phyloP scores from a whole-genome alignment of 2,797 vertebrate genomes.

The Champsocephalus esox region DNA sequence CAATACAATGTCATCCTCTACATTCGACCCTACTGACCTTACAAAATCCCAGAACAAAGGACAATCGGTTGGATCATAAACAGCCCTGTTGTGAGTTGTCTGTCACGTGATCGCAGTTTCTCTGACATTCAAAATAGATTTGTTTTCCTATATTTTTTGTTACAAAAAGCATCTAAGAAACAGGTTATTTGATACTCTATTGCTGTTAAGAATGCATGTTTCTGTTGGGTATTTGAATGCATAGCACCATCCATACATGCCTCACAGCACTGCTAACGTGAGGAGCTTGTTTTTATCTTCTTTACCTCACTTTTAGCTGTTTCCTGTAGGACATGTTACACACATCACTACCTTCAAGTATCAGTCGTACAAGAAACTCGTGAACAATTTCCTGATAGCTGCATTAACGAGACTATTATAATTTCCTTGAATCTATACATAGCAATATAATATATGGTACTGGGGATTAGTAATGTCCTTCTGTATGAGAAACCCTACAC shows the following conservation, averaged over 20 bases:
- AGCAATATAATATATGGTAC: constrained; percentile 41
- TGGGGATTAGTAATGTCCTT: constrained; percentile 47
- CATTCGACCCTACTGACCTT: constrained; percentile 34
- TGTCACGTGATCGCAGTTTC: constrained; percentile 55
- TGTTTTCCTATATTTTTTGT: constrained; percentile 35
- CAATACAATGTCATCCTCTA: constrained; percentile 37
- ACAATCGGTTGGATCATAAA: constrained; percentile 59
- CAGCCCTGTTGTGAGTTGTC: constrained; percentile 68
- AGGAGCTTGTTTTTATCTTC: constrained; percentile 49
- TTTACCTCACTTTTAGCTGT: constrained; percentile 43
- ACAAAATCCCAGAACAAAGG: constrained; percentile 58
- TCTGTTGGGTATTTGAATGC: constrained; percentile 75
- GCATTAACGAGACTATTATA: constrained; percentile 57
- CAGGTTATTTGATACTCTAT: constrained; percentile 76
- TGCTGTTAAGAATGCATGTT: constrained; percentile 82
- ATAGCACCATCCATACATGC: constrained; percentile 82
- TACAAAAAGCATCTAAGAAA: constrained; percentile 75
- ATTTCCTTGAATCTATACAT: constrained; percentile 44
- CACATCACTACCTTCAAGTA: constrained; percentile 45
- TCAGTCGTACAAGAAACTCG: constrained; percentile 39
- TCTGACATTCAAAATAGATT: constrained; percentile 69
- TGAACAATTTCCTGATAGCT: constrained; percentile 65
- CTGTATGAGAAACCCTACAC: constrained; percentile 51
- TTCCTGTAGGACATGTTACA: constrained; percentile 56
- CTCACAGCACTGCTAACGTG: constrained; percentile 55